Conservation (phyloP, 2,113 vertebrate species). For the Perognathus longimembris region DNA sequence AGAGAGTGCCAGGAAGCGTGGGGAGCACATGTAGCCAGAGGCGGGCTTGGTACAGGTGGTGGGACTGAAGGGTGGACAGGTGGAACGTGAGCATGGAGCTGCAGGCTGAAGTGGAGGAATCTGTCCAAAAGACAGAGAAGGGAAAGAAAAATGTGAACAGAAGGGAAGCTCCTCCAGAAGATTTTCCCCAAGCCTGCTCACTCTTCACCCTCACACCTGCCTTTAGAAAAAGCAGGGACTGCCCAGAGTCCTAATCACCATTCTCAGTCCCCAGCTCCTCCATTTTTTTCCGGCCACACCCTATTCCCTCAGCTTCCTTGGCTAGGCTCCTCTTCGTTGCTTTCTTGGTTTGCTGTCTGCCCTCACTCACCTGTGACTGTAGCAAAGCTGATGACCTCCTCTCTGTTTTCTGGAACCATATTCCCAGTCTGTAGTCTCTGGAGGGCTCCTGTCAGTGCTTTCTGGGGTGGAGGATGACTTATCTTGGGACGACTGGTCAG, state of each 20-base stretch:
- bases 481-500: slow-evolving; percentile 80
- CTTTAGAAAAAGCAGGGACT: neutral
- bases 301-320: neutral
- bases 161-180: neutral
- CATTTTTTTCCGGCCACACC: neutral
- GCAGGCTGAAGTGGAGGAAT: slow-evolving; percentile 29
- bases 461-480: slow-evolving; percentile 61
- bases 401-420: slow-evolving; percentile 44
- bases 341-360: neutral
- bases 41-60: slow-evolving; percentile 35
- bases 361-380: slow-evolving; percentile 58
- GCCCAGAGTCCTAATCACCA: neutral
- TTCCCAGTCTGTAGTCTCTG: slow-evolving; percentile 81
- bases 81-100: slow-evolving; percentile 71
- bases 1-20: neutral
- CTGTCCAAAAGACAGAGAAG: slow-evolving; percentile 12
- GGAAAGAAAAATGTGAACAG: neutral
- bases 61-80: slow-evolving; percentile 52
- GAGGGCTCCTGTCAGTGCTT: slow-evolving; percentile 70
- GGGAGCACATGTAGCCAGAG: slow-evolving; percentile 68
- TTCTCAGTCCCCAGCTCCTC: neutral
- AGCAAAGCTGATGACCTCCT: slow-evolving; percentile 80
- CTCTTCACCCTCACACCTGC: neutral
- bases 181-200: neutral
- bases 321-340: neutral